Percentiles rank a stretch among this genome's conserved stretches.
Conservation (phyloP, 2,797 vertebrate genomes). For the Austrolebias charrua region DNA sequence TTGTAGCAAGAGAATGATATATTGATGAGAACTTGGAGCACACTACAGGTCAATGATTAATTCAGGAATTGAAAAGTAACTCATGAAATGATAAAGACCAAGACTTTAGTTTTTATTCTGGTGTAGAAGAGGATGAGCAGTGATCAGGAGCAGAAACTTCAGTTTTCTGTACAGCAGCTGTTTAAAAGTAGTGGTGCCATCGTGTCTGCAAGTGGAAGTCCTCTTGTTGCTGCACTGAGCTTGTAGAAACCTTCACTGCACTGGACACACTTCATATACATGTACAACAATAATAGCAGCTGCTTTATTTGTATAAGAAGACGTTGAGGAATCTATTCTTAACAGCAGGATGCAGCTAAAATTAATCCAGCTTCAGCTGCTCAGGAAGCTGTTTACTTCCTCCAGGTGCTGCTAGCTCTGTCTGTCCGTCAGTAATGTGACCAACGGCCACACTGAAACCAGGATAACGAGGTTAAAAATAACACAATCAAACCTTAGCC, state of each 20-base stretch:
- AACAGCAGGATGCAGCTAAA: slow-evolving; percentile 56
- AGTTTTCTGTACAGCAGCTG: too few species aligned
- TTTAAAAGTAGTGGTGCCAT: too few species aligned
- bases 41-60: too few species aligned
- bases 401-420: slow-evolving; percentile 49
- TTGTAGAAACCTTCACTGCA: neutral
- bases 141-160: too few species aligned
- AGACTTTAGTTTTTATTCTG: too few species aligned
- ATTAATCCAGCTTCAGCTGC: slow-evolving; percentile 40
- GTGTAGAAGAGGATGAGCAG: too few species aligned
- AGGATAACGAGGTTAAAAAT: neutral
- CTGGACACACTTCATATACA: neutral
- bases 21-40: too few species aligned
- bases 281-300: neutral
- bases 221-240: neutral
- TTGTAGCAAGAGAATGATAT: too few species aligned
- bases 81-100: too few species aligned
- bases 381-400: slow-evolving; percentile 56
- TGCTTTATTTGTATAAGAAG: slow-evolving; percentile 18
- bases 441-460: slow-evolving; percentile 10
- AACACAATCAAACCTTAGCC: neutral
- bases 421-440: slow-evolving; percentile 4
- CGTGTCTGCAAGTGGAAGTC: too few species aligned
- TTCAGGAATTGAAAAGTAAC: too few species aligned
- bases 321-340: slow-evolving; percentile 24